phyloP scores from a whole-genome alignment of 2,113 vertebrate species.

The Oxyura jamaicensis region DNA sequence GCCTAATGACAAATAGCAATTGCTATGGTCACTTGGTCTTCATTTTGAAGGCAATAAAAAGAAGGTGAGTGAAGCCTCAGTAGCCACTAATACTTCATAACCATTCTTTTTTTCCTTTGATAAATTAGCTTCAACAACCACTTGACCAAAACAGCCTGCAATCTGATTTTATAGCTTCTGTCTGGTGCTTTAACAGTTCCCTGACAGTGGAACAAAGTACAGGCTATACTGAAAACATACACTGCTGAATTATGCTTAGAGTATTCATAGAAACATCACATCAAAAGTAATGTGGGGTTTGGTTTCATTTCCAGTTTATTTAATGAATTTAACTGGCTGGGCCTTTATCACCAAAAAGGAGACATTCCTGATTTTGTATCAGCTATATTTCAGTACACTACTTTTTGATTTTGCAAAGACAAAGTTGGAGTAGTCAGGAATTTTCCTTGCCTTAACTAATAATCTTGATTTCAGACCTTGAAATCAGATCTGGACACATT shows the following conservation, averaged over 20 bases:
- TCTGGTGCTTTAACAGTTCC: neutral
- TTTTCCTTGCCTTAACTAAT: neutral
- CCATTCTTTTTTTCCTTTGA: neutral
- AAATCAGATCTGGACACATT: neutral
- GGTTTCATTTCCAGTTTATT: neutral
- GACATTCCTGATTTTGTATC: neutral
- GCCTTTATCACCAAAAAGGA: neutral
- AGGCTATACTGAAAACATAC: neutral
- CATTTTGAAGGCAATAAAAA: constrained; percentile 27
- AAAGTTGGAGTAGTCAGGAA: neutral
- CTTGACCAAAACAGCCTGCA: neutral
- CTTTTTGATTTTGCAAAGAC: neutral
- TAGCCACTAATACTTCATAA: constrained; percentile 18
- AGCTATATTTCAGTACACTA: neutral
- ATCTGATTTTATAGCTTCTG: neutral
- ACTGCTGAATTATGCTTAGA: neutral
- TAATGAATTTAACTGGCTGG: neutral
- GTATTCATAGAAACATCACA: neutral
- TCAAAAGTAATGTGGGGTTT: neutral
- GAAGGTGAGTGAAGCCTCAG: neutral
- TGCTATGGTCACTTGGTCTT: neutral
- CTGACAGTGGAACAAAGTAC: neutral
- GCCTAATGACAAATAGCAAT: neutral
- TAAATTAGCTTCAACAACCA: constrained; percentile 3
- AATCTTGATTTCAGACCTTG: neutral